phyloP scores from a whole-genome alignment of 2,888 invertebrate species.

The Craniophora ligustri region DNA sequence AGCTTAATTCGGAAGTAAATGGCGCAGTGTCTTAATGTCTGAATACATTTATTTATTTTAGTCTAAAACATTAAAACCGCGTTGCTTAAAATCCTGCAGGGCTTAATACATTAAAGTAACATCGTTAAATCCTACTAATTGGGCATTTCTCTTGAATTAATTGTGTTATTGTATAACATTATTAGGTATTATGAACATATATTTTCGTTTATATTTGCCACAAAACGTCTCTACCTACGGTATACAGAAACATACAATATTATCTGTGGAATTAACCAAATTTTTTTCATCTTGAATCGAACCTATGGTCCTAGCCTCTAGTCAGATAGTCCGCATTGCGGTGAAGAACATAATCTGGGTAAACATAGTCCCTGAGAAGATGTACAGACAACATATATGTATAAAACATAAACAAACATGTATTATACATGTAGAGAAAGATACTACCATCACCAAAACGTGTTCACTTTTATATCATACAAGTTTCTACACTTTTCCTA shows the following conservation, averaged over 20 bases:
- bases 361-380: not conserved
- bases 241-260: not conserved
- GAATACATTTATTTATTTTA: no score
- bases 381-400: not conserved
- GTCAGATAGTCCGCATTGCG: conserved; percentile 23
- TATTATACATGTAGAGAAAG: conserved; percentile 9
- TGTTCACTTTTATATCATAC: conserved; percentile 22
- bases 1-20: no score
- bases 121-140: no score
- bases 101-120: no score
- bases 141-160: not conserved
- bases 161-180: no score
- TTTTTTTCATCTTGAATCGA: not conserved
- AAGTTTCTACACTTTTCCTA: conserved; percentile 49
- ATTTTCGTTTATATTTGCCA: not conserved
- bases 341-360: not conserved
- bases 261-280: not conserved
- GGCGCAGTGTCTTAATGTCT: no score
- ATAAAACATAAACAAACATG: not conserved
- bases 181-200: no score
- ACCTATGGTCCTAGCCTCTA: conserved; percentile 9
- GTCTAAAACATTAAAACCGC: no score
- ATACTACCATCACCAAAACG: conserved; percentile 26
- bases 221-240: not conserved
- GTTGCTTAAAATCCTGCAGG: no score